Evolutionary conservation across 2,113 vertebrate genomes (phyloP).

Genomic region (Lophochroa leadbeateri): DNA sequence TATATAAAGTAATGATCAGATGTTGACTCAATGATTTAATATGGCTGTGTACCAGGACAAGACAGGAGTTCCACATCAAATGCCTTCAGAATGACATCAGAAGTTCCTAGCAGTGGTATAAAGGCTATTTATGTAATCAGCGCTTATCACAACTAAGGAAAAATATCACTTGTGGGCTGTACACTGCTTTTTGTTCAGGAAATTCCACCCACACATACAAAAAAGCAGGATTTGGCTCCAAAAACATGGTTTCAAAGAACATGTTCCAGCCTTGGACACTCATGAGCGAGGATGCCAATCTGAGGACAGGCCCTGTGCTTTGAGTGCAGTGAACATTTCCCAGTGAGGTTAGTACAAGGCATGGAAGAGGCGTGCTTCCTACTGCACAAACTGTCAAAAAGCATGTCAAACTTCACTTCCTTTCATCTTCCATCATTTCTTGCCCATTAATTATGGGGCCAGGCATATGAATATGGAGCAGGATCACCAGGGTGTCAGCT

Average conservation of each 20-base stretch:
- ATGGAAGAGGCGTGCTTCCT: not conserved
- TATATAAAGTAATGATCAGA: not conserved
- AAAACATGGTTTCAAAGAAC: not conserved
- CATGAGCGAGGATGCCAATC: accelerated
- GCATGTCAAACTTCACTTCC: not conserved
- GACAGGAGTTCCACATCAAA: not conserved
- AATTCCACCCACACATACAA: not conserved
- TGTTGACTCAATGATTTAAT: not conserved
- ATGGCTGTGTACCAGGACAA: not conserved
- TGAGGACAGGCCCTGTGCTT: not conserved
- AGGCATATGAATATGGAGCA: not conserved
- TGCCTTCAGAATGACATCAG: not conserved
- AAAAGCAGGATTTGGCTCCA: not conserved
- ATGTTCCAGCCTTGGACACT: not conserved
- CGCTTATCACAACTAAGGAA: not conserved
- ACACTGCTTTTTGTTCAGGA: not conserved
- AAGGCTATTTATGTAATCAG: not conserved
- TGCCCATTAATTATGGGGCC: not conserved
- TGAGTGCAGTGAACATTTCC: not conserved
- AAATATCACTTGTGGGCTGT: not conserved
- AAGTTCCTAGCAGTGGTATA: not conserved
- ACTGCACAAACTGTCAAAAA: not conserved
- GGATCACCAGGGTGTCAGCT: not conserved
- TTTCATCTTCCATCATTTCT: not conserved
- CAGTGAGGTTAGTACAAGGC: not conserved